Evolutionary conservation across 2,888 invertebrate genomes (phyloP), one percentile per base, ranked within the genome.

Genomic region (Idaea dimidiata): DNA sequence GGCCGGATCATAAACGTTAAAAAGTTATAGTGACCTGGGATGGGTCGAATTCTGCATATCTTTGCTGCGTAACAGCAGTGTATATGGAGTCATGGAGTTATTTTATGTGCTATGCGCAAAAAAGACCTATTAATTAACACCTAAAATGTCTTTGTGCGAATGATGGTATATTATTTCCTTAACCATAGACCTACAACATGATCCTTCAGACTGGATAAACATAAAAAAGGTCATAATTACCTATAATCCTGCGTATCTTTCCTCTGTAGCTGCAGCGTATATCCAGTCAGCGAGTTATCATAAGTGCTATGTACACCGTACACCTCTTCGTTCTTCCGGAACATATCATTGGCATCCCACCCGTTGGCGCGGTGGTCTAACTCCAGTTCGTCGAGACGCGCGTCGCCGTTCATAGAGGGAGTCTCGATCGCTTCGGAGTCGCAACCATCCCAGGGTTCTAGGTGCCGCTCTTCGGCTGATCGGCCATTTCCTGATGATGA

Each of bases 301-400:
- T 97, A 99, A 2, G 97, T 97, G 72, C 98, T 97, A 78, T 96
- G 96, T 10, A 99, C 97, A 62, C 99, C 98, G 87, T 98, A 99
- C 71, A 96, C 94, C 79, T 92, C 91, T 84, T 97, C 97, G 90
- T 99, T 99, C 84, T 96, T 97, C 71, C 96, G 94, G 90, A 99
- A 99, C 99, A 99, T 99, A 74, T 99, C 99, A 86, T 96, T 95
- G 1, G 97, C 96, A 93, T 98, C 97, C 99, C 99, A 99, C 65
- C 99, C 99, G 93, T 98, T 98, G 88, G 96, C 94, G 71, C 95
- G 94, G 73, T 95, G 94, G 80, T 96, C 96, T 64, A 97, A 86
- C 72, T 95, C 95, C 62, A 96, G 84, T 74, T 96, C 96, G 58
- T 95, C 95, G 64, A 95, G 93, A 32, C 94, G 93, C 58, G 94